Conservation (phyloP, 2,113 vertebrate species). For the Phaethornis superciliosus region DNA sequence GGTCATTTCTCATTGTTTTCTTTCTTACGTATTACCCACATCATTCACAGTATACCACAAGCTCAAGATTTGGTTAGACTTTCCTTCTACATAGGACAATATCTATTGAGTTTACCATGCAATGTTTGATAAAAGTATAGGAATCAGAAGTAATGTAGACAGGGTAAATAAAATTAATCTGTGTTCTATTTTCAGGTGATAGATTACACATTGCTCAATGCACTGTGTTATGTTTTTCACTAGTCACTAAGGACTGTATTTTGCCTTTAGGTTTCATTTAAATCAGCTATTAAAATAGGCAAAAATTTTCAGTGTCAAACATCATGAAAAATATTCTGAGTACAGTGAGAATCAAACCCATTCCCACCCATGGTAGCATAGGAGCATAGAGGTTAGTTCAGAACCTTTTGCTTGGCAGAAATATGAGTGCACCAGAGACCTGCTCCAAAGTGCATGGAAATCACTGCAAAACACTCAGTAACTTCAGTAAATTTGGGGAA, state of each 20-base stretch:
- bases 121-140: background rate
- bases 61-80: background rate
- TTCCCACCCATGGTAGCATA: background rate
- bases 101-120: background rate
- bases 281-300: background rate
- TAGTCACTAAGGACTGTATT: background rate
- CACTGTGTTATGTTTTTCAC: background rate
- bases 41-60: background rate
- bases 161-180: background rate
- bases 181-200: background rate
- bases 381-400: background rate
- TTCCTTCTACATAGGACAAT: background rate
- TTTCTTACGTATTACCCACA: background rate
- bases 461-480: background rate
- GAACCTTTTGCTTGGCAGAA: background rate
- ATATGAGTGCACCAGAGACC: background rate
- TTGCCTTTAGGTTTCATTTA: background rate
- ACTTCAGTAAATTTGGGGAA: slow-evolving; percentile 8
- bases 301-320: background rate
- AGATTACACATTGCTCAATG: background rate
- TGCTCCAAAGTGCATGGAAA: background rate
- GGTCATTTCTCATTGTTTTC: background rate
- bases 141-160: background rate
- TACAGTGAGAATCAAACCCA: background rate
- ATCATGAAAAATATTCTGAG: background rate